Evolutionary conservation across 1,140 invertebrate genomes (phyloP), one percentile per base, ranked within the genome.

Genomic region (Dreissena polymorpha): DNA sequence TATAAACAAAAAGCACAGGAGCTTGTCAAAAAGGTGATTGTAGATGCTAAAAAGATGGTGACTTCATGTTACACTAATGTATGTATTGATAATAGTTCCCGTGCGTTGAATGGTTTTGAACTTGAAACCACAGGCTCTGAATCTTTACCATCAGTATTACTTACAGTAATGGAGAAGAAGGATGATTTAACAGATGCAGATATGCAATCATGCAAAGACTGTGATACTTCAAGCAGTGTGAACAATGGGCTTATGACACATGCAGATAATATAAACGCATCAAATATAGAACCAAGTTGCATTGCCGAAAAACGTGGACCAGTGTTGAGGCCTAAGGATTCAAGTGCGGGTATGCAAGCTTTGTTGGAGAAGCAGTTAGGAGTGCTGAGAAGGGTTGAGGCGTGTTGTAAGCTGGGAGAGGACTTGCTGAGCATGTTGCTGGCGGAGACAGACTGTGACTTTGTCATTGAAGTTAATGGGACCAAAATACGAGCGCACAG

Each of bases 361-460:
- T 2, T 72, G 25, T 23, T 72, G 49, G 16, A 49, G 16, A 13
- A 49, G n/a, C 65, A 82, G 49, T 10, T 23, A 57, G 60, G 60
- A 23, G 16, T 51, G 27, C 65, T 3, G 10, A 50, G 8, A 10
- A 16, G 39, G 13, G 23, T 70, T 13, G 94, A 94, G 70, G 92
- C 95, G 0, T 95, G 95, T 75, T 95, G 95, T 49, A 94, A 95
- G 60, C 92, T 98, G 0, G 97, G 97, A 0, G 96, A 97, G 91
- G 97, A 98, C 93, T 92, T 98, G 18, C 92, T 98, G 12, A 94
- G 96, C 77, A 97, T 97, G 96, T 98, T 97, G 91, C 92, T 97
- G 68, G 96, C 97, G 89, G 97, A 97, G 93, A 96, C 97, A 63
- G 96, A 96, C 88, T 95, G 96, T 23, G 97, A 98, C 92, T 96